Evolutionary conservation across 2,888 invertebrate species (phyloP), one percentile per base, ranked within the genome.

Genomic region (Agrotis ipsilon): DNA sequence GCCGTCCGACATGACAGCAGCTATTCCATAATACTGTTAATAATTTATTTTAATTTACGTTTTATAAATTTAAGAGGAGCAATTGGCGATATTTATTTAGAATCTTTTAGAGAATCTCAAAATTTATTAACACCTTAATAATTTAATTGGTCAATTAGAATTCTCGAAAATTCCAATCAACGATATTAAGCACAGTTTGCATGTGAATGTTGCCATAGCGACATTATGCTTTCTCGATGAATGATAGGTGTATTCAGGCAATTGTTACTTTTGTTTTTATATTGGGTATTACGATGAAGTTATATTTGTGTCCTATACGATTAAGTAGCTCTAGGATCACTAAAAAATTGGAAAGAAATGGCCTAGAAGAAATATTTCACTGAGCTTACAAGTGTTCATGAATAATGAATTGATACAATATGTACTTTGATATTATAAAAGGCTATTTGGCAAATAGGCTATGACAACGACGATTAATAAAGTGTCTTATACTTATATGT

Each of bases 41-140:
- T 95, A 92, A 95, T 95, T 96, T 96, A 95, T 96, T 95, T 92
- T 95, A 94, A 94, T 95, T 94, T 95, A 94, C 93, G 91, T 91
- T 90, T 89, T 91, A 90, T 89, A 92, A 90, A 91, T 91, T 85
- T 95, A 94, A 94, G 94, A 90, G 90, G 86, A 88, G 75, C 84
- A 83, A 93, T 94, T 92, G 92, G 93, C 93, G 90, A 92, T 91
- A 93, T 94, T 94, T 94, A 93, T 94, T 93, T 92, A 89, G 92
- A 93, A 93, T 93, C 92, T 94, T 92, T 86, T 88, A 91, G 92
- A 91, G 95, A 96, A 96, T 96, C 95, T 96, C 96, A 90, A 92
- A 92, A 91, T 92, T 90, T 88, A 91, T 91, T 91, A 92, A 91
- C 89, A 90, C 78, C 86, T 82, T 86, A 83, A 84, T 81, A 70